Evolutionary conservation across 2,888 invertebrate species (phyloP).

Genomic region (Lumbricus terrestris): DNA sequence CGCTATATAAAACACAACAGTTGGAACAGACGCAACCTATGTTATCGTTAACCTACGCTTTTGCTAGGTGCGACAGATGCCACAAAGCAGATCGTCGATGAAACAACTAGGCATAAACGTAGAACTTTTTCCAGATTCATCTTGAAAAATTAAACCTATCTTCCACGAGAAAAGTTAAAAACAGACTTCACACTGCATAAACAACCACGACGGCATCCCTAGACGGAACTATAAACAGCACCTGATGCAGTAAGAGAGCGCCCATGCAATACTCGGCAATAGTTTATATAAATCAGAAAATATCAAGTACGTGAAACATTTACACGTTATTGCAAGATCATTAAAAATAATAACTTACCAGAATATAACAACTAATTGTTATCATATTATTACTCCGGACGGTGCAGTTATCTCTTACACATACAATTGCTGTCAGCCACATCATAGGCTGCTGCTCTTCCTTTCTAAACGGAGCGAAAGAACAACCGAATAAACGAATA

Average conservation of each 20-base stretch:
- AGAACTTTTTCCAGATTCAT: not conserved
- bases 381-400: not conserved
- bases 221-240: not conserved
- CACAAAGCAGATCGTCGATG: not conserved
- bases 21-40: not conserved
- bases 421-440: not conserved
- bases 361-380: not conserved
- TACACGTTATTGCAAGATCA: not conserved
- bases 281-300: not conserved
- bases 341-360: no score
- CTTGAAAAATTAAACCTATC: not conserved
- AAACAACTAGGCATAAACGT: not conserved
- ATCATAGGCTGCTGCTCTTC: not conserved
- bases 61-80: not conserved
- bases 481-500: not conserved
- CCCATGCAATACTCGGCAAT: not conserved
- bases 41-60: not conserved
- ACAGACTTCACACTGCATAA: not conserved
- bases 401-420: not conserved
- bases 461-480: not conserved
- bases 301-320: not conserved
- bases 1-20: not conserved
- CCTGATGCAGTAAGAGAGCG: not conserved
- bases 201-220: constrained; percentile 3
- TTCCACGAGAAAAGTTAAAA: not conserved